Conservation (phyloP, 2,888 invertebrate species). For the Odontocolon sp. region DNA sequence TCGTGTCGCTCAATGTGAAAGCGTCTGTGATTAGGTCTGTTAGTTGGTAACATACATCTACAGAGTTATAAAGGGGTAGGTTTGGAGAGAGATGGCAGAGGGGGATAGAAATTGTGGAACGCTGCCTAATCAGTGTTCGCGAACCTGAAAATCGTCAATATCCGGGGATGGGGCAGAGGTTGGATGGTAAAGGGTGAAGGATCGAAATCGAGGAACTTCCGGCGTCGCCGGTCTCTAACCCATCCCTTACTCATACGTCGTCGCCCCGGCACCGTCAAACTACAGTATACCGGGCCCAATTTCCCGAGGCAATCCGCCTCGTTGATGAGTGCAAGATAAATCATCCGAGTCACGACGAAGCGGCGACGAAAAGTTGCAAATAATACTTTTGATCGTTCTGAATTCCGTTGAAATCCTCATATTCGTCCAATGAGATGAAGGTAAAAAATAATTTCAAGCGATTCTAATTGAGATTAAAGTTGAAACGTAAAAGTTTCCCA, state of each 20-base stretch:
- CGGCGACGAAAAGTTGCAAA: not conserved
- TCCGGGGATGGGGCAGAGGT: constrained; percentile 60
- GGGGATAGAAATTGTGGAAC: constrained; percentile 44
- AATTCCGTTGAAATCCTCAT: not conserved
- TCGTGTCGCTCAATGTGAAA: no score
- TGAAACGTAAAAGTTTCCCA: not conserved
- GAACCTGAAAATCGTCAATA: constrained; percentile 61
- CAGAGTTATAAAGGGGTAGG: no score
- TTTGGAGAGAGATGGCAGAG: not conserved
- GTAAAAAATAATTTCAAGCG: no score
- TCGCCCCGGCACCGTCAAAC: constrained; percentile 9
- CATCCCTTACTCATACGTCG: constrained; percentile 7
- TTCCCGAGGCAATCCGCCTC: constrained; percentile 18
- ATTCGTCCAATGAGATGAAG: no score
- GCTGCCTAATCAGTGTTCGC: constrained; percentile 56
- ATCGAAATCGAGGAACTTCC: constrained; percentile 61
- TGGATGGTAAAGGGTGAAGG: constrained; percentile 35
- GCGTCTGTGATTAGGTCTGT: no score
- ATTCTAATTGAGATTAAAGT: no score
- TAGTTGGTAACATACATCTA: no score
- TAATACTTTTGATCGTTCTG: not conserved
- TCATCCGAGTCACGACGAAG: constrained; percentile 19
- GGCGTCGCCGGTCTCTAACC: constrained; percentile 17
- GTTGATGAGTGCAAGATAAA: constrained; percentile 20
- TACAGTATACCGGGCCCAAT: constrained; percentile 6